phyloP scores from a whole-genome alignment of 2,113 vertebrate genomes.

The Arvicanthis niloticus region DNA sequence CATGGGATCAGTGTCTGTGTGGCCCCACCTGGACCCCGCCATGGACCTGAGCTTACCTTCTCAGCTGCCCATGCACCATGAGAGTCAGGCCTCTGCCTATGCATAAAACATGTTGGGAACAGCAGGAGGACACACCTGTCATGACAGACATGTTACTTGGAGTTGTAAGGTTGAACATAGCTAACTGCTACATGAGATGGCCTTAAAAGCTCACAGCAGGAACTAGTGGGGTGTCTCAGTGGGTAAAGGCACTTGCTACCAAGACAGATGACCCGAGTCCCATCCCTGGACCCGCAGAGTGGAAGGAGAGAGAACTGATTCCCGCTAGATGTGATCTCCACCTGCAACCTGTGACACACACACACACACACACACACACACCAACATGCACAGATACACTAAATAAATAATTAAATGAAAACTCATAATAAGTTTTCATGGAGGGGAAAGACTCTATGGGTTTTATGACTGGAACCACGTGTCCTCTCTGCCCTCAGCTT shows the following conservation, averaged over 20 bases:
- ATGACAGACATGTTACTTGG: rapidly evolving
- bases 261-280: no score
- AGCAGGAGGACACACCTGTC: rapidly evolving
- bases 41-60: background rate
- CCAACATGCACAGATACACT: background rate
- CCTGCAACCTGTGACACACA: background rate
- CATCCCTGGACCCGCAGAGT: background rate
- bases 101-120: rapidly evolving
- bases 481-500: background rate
- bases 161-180: no score
- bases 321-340: background rate
- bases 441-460: background rate
- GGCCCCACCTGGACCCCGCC: background rate
- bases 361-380: no score
- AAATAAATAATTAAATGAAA: background rate
- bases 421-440: background rate
- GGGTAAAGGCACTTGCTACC: no score
- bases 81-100: background rate
- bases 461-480: background rate
- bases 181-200: background rate
- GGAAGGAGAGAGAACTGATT: background rate
- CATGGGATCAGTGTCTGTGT: background rate
- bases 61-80: rapidly evolving
- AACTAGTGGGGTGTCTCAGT: no score
- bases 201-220: rapidly evolving